Conservation (phyloP, 2,888 invertebrate species). For the Orchesella flavescens region DNA sequence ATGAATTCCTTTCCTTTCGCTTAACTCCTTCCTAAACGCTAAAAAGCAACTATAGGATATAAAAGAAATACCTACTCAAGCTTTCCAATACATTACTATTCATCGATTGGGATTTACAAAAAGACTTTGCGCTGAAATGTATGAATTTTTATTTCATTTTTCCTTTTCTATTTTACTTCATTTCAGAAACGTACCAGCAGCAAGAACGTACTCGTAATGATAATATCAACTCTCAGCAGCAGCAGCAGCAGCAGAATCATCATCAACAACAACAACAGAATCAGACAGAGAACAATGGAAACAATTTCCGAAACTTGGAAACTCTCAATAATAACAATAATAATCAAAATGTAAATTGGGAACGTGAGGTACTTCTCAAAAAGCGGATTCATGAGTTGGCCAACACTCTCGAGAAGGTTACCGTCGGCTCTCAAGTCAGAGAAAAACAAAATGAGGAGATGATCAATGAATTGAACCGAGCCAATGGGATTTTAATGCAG, state of each 20-base stretch:
- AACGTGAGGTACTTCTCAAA: constrained; percentile 82
- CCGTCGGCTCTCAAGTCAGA: constrained; percentile 76
- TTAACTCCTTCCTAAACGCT: no score
- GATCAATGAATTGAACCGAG: constrained; percentile 76
- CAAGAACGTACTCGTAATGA: constrained; percentile 41
- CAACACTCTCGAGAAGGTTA: constrained; percentile 76
- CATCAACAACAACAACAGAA: constrained; percentile 13
- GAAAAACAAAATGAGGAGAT: constrained; percentile 77
- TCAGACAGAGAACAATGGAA: constrained; percentile 15
- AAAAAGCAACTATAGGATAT: no score
- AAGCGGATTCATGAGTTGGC: constrained; percentile 80
- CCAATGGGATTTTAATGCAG: constrained; percentile 78
- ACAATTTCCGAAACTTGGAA: constrained; percentile 74
- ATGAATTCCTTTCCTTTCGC: no score
- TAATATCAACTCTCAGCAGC: constrained; percentile 31
- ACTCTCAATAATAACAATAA: constrained; percentile 56
- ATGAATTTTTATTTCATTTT: not conserved
- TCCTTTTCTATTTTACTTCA: not conserved
- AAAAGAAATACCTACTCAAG: no score
- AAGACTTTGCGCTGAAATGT: not conserved
- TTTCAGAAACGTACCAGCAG: constrained; percentile 28
- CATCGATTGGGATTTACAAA: not conserved
- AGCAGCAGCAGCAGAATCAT: constrained; percentile 13
- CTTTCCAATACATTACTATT: not conserved
- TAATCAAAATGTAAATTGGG: constrained; percentile 71